Evolutionary conservation across 1,140 invertebrate species (phyloP), one percentile per base, ranked within the genome.

Genomic region (Hesperophylax magnus): DNA sequence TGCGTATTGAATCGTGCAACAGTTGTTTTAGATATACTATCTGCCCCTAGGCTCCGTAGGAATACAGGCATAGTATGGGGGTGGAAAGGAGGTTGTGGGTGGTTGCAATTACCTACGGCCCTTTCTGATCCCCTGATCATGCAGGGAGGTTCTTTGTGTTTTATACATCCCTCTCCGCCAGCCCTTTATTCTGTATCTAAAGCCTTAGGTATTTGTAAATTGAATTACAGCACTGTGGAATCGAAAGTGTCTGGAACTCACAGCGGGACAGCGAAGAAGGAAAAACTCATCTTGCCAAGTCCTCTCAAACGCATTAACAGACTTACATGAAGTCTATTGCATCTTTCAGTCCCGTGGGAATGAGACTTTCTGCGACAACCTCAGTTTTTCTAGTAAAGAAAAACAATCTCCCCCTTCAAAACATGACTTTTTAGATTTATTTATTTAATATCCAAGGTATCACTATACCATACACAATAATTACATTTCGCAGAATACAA

Each of bases 1-100:
- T 56, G 54, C 78, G 34, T 54, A 78, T 63, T 53, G 67, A 53
- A 27, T 72, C 67, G 56, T 67, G 79, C 79, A 81, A 81, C 79
- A 81, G 79, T 81, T 81, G 79, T 75, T 76, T 53, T 54, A 76
- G 79, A 81, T 81, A 61, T 39, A 61, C 69, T 56, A 79, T 79
- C 71, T 52, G 61, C 60, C 61, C 72, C 15, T 2, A 47, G 53
- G 69, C 69, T 61, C 31, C 58, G 61, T 27, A 63, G 65, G 24
- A 22, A 72, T 72, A 67, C 77, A 22, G 56, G 18, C 72, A 34
- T 77, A 69, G 39, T 78, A 24, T 67, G n/a, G 60, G 58, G 74
- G 63, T 65, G 27, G 74, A 17, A 20, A 18, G 34, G 52, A 61
- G 52, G 9, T 11, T 75, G 52, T 24, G 76, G 54, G 76, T 24